Base-by-base conservation (phyloP, 2,888 invertebrate species). In the Plagiodera versicolora region DNA sequence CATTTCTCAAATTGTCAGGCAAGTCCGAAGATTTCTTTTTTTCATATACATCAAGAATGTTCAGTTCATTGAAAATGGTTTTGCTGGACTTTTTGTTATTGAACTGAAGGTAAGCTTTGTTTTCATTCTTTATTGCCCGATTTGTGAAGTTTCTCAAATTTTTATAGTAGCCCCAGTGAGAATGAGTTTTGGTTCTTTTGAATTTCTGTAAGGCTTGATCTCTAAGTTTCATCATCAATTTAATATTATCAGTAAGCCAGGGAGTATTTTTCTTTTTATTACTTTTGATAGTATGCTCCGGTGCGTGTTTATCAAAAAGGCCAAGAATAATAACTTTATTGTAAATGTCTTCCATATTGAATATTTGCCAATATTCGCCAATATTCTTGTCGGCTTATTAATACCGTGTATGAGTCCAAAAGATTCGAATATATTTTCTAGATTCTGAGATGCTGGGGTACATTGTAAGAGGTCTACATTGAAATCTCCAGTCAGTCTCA, bases 181-280 rank as follows among this genome's bases (percentile, higher is more conserved):
- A 18, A 4, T 17, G 28, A 28, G 14, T 10, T 55, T 55, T 44
- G 11, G 44, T 44, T 45, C 28, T 46, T 47, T 55, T 55, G 28
- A 47, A 55, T 55, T 55, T 55, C 10, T 30, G 46, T 47, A 55
- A 47, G 17, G 47, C 55, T 47, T 55, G 28, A 55, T 55, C 55
- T 47, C 55, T 19, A 52, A 39, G 39, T 52, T 48, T 48, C 48
- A 48, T 48, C 48, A 48, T 48, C 2, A 48, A 20, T 24, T n/a
- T 48, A 18, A 48, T 48, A 48, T 48, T 20, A 48, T n/a, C n/a
- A n/a, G n/a, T n/a, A n/a, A n/a, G 48, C 48, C 24, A 48, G 24
- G 48, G 19, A 48, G 48, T 48, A 18, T 20, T 48, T 48, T 20
- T 47, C 18, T 47, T 19, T 47, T 47, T 47, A 18, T 19, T 17